Evolutionary conservation across 2,113 vertebrate genomes (phyloP).

Genomic region (Capreolus pygargus): DNA sequence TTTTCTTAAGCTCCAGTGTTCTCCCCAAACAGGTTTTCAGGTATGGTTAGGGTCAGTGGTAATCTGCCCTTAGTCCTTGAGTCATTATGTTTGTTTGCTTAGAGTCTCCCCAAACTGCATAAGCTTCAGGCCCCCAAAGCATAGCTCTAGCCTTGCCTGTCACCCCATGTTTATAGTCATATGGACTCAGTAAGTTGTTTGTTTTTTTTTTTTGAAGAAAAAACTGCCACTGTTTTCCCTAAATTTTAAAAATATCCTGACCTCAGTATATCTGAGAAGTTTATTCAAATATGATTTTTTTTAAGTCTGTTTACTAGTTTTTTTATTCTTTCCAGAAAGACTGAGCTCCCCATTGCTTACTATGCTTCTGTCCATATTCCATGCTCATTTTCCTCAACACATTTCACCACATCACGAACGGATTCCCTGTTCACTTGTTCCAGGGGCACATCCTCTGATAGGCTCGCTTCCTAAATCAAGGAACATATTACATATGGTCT

Average conservation of each 20-base stretch:
- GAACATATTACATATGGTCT: no score
- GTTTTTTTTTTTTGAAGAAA: not conserved
- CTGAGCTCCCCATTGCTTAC: not conserved
- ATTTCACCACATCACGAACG: rapidly evolving
- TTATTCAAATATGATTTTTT: not conserved
- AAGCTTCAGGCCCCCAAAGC: not conserved
- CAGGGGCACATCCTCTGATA: not conserved
- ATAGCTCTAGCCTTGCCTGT: not conserved
- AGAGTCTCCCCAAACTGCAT: not conserved
- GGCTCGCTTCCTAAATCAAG: not conserved
- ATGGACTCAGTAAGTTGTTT: not conserved
- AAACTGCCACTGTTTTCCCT: not conserved
- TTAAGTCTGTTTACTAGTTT: not conserved
- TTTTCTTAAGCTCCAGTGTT: not conserved
- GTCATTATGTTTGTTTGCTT: not conserved
- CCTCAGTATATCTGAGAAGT: not conserved
- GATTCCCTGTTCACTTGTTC: not conserved
- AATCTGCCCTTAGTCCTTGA: not conserved
- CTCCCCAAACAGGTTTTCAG: not conserved
- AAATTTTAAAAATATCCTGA: not conserved
- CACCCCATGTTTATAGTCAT: no score
- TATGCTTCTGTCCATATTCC: no score
- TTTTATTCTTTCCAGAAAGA: not conserved
- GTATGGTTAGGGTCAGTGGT: not conserved
- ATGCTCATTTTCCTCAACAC: not conserved